Evolutionary conservation across 2,113 vertebrate species (phyloP).

Genomic region (Donacobius atricapilla): DNA sequence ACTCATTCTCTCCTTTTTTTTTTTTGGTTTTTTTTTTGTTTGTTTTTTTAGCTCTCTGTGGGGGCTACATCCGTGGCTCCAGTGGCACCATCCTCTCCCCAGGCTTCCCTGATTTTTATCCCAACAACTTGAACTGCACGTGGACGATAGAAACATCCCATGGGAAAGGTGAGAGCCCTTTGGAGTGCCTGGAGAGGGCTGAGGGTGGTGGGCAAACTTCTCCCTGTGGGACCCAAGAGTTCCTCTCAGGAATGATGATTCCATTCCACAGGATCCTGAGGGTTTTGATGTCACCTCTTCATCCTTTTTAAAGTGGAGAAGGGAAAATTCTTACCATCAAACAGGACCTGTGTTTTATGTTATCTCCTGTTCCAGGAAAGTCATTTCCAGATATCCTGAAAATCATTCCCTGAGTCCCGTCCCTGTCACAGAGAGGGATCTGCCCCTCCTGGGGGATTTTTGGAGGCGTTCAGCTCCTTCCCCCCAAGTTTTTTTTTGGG

Average conservation of each 20-base stretch:
- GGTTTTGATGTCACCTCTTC: background rate
- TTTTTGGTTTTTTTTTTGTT: accelerated
- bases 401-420: background rate
- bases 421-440: background rate
- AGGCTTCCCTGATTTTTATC: conserved; percentile 97
- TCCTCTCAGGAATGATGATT: background rate
- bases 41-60: conserved; percentile 83
- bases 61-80: conserved; percentile 92
- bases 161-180: conserved; percentile 85
- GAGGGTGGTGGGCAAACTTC: background rate
- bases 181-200: accelerated
- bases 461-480: background rate
- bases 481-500: background rate
- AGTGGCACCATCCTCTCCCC: conserved; percentile 93
- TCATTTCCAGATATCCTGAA: background rate
- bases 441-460: background rate
- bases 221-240: background rate
- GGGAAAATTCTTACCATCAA: accelerated
- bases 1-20: too few species aligned
- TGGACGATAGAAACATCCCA: conserved; percentile 97
- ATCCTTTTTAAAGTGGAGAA: background rate
- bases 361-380: background rate
- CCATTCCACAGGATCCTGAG: background rate
- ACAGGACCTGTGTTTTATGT: accelerated
- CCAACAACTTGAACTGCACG: conserved; percentile 98